Evolutionary conservation across 1,140 invertebrate species (phyloP), one percentile per base, ranked within the genome.

Genomic region (Telenomus remus): DNA sequence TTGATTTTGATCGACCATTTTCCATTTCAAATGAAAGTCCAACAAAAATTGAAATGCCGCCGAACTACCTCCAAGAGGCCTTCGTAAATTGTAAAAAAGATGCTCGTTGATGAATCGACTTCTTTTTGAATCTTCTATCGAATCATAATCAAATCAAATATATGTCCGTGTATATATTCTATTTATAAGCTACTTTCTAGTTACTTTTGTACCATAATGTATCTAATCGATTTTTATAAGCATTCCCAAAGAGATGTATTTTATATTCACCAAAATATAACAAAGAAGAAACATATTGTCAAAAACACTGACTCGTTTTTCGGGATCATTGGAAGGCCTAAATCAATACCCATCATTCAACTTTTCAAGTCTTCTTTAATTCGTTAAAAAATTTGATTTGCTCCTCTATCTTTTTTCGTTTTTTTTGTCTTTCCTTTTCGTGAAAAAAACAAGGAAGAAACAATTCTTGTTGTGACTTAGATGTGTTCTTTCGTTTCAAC

Each of bases 371-470:
- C 59, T 60, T 60, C 35, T 76, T 70, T 76, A 60, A 69, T 76
- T 70, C 55, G n/a, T 76, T 76, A 71, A 66, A 76, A 71, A 76
- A 71, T 65, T 66, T 70, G 48, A 64, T 69, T 65, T 50, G 34
- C 39, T 63, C 53, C 61, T 65, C 43, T 10, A 43, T 60, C 61
- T 37, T 39, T 39, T 39, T 69, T n/a, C n/a, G n/a, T n/a, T 65
- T 63, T 39, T 27, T 63, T 48, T 55, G n/a, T n/a, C n/a, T 65
- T 35, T 11, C 33, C 39, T 61, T 35, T 49, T 74, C 10, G 42
- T 66, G 49, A 56, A 74, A 66, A 66, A 74, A 54, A n/a, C n/a
- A n/a, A 54, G 35, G 27, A n/a, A 56, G 14, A 56, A 56, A 15
- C 10, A 12, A 44, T n/a, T 13, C 51, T 56, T 65, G 9, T 43